phyloP scores from a whole-genome alignment of 2,888 invertebrate genomes.

The Crossocerus cetratus region DNA sequence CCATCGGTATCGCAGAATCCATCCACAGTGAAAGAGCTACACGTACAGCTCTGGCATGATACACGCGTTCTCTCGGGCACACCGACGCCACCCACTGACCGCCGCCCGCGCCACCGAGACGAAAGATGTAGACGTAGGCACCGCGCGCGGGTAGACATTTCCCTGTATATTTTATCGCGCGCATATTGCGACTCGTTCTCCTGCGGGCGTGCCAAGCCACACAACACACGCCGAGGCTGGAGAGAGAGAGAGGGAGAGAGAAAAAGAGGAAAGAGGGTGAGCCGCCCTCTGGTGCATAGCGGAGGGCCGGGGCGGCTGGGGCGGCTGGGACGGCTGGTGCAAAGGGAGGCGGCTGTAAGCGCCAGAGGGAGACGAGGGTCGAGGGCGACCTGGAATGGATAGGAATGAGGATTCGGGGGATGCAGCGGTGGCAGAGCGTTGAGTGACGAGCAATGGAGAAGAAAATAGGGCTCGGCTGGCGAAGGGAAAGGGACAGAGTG shows the following conservation, averaged over 20 bases:
- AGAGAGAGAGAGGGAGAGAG: slow-evolving; percentile 20
- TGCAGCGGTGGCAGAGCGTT: not conserved
- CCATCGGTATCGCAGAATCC: slow-evolving; percentile 52
- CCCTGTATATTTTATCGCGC: slow-evolving; percentile 64
- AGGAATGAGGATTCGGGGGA: slow-evolving; percentile 7
- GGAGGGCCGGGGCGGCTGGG: slow-evolving; percentile 33
- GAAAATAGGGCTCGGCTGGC: slow-evolving; percentile 3
- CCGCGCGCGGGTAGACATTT: slow-evolving; percentile 49
- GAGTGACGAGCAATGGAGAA: slow-evolving; percentile 5
- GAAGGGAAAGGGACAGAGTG: not conserved
- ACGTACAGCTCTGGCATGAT: slow-evolving; percentile 23
- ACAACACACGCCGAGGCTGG: slow-evolving; percentile 27
- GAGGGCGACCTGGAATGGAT: not conserved
- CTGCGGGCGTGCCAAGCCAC: slow-evolving; percentile 55
- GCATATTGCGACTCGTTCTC: slow-evolving; percentile 60
- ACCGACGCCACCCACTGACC: not conserved
- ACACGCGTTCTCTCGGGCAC: not conserved
- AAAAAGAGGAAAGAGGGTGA: not conserved
- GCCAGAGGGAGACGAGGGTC: not conserved
- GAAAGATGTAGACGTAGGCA: slow-evolving; percentile 39
- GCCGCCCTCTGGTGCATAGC: no score
- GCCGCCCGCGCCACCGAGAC: slow-evolving; percentile 16
- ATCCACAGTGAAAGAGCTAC: slow-evolving; percentile 40
- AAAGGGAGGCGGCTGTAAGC: slow-evolving; percentile 14
- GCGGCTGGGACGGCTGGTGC: slow-evolving; percentile 28